Percentiles rank a stretch among this genome's conserved stretches.
phyloP scores from a whole-genome alignment of 1,140 invertebrate genomes.

The Pseudomyrmex gracilis region DNA sequence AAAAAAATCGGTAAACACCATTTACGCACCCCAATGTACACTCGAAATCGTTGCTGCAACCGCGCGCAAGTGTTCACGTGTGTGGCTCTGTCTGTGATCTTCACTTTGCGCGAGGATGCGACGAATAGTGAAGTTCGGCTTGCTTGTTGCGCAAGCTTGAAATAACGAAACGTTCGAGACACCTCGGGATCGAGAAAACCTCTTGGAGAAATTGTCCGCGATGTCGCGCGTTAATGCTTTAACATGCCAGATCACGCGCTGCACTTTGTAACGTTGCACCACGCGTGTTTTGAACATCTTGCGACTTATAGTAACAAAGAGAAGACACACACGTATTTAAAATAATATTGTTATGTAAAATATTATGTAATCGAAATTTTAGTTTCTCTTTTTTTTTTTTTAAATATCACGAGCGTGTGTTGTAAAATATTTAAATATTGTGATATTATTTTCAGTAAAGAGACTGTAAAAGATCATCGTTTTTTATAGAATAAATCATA shows the following conservation, averaged over 20 bases:
- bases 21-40: too few relatives aligned
- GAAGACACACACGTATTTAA: neutral
- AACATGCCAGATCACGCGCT: neutral
- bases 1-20: too few relatives aligned
- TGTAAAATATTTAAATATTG: too few relatives aligned
- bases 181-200: neutral
- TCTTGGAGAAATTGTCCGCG: constrained; percentile 33
- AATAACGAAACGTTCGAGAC: neutral
- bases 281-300: constrained; percentile 2
- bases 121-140: neutral
- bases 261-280: neutral
- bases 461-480: too few relatives aligned
- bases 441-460: too few relatives aligned
- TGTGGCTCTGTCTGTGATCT: neutral
- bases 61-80: neutral
- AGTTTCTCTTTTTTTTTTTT: neutral
- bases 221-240: neutral
- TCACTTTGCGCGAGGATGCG: neutral
- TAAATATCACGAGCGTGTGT: too few relatives aligned
- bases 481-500: too few relatives aligned
- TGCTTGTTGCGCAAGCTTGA: constrained; percentile 27
- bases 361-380: neutral
- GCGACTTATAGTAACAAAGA: neutral
- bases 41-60: neutral
- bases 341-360: neutral